A percentile compares a stretch with the other conserved stretches of the same genome.
These are phyloP conservation scores for Mesodorylaimus sp. DNA, from an alignment of 2,888 invertebrate species.

Conservation along the genomic window DNA sequence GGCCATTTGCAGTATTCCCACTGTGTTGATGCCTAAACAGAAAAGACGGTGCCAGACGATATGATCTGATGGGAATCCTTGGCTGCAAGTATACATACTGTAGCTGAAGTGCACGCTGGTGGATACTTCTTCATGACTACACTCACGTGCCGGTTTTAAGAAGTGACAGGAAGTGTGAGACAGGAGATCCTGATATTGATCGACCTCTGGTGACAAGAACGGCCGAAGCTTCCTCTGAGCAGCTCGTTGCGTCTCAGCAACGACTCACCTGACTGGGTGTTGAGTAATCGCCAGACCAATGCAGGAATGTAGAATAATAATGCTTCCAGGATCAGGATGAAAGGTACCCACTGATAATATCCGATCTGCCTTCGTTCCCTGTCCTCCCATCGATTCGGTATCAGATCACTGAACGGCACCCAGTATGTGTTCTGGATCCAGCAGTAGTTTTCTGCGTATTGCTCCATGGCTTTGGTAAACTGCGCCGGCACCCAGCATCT, in stretches of 20 bases:
- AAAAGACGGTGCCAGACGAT: too few relatives aligned
- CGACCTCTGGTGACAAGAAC: too few relatives aligned
- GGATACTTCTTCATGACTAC: too few relatives aligned
- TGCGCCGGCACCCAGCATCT: conserved; percentile 33
- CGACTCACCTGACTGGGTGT: conserved; percentile 27
- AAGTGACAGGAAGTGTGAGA: too few relatives aligned
- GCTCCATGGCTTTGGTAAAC: conserved; percentile 38
- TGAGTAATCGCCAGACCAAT: conserved; percentile 27
- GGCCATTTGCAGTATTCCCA: conserved; percentile 27
- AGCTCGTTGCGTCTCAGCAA: too few relatives aligned
- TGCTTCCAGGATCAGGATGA: too few relatives aligned
- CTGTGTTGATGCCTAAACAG: conserved; percentile 34
- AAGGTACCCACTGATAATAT: conserved; percentile 15
- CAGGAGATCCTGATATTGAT: too few relatives aligned
- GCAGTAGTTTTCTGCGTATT: conserved; percentile 39
- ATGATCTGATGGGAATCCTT: too few relatives aligned
- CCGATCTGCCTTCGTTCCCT: conserved; percentile 28
- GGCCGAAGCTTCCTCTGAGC: too few relatives aligned
- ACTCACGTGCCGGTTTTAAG: too few relatives aligned
- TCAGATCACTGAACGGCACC: conserved; percentile 32
- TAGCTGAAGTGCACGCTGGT: too few relatives aligned
- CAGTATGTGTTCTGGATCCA: conserved; percentile 35
- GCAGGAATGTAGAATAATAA: conserved; percentile 28
- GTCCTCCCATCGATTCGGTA: conserved; percentile 29
- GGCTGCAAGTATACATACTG: too few relatives aligned